Evolutionary conservation across 2,113 vertebrate genomes (phyloP).

Genomic region (Myanophis thanlyinensis): DNA sequence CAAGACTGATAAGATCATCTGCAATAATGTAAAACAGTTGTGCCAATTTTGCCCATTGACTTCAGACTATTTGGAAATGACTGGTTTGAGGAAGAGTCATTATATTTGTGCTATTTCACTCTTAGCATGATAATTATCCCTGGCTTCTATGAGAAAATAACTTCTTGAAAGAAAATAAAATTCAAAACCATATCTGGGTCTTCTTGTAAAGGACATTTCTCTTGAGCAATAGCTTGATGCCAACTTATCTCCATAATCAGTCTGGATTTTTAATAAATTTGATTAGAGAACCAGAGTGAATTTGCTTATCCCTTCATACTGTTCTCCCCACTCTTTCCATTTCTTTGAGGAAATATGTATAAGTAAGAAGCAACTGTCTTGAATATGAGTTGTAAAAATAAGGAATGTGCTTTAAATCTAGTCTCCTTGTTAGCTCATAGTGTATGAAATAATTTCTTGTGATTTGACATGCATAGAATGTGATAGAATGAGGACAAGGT

Average conservation of each 20-base stretch:
- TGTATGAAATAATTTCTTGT: neutral
- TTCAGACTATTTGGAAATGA: neutral
- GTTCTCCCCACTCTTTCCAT: neutral
- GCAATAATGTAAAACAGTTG: neutral
- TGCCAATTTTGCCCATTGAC: neutral
- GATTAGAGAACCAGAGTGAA: neutral
- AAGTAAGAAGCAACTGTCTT: neutral
- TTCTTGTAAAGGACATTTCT: neutral
- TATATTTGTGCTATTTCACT: neutral
- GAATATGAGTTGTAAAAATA: neutral
- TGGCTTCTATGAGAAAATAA: neutral
- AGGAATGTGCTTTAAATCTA: neutral
- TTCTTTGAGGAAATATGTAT: neutral
- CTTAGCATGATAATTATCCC: neutral
- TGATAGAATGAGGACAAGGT: neutral
- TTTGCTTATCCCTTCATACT: neutral
- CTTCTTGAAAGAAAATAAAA: no score
- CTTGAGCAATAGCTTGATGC: neutral
- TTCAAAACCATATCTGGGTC: neutral
- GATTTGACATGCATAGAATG: neutral
- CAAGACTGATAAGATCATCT: neutral
- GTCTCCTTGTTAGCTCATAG: neutral
- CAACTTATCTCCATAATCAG: neutral
- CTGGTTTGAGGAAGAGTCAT: neutral
- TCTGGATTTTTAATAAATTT: neutral